A percentile compares a stretch with the other conserved stretches of the same genome.
These are phyloP conservation scores for Struthio camelus DNA, from an alignment of 2,113 vertebrate species.

Conservation along the genomic window DNA sequence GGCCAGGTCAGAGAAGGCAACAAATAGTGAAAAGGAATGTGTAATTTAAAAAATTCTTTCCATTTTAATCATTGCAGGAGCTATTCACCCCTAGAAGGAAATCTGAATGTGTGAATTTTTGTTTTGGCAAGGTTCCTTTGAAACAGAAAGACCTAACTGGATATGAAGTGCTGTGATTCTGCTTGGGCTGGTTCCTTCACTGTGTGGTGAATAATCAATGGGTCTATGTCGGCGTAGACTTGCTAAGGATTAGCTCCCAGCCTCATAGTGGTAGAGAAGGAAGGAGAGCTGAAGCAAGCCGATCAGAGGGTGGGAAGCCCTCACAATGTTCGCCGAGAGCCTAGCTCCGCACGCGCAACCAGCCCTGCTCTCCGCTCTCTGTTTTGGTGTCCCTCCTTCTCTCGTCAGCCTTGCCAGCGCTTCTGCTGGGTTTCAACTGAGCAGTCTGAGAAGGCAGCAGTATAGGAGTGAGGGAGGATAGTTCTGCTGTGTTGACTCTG, in stretches of 20 bases:
- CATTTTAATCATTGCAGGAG: neutral
- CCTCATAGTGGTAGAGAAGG: neutral
- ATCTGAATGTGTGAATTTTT: neutral
- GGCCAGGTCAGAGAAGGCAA: neutral
- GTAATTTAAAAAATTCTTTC: neutral
- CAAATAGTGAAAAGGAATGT: neutral
- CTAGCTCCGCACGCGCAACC: accelerated
- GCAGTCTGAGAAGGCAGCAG: neutral
- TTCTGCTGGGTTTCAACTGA: neutral
- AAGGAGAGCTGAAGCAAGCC: neutral
- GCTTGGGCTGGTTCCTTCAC: accelerated
- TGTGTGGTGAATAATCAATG: accelerated
- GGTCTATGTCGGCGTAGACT: too few species aligned
- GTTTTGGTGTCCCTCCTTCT: neutral
- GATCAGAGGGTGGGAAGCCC: neutral
- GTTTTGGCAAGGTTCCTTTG: neutral
- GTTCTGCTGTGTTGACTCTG: neutral
- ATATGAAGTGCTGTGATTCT: neutral
- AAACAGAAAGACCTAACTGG: neutral
- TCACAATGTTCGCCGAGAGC: accelerated
- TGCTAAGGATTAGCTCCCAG: neutral
- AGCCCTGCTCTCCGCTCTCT: neutral
- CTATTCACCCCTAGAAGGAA: neutral
- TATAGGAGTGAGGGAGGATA: neutral
- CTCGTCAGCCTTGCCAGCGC: accelerated